phyloP scores from a whole-genome alignment of 1,140 invertebrate genomes.

The Archegozetes longisetosus region DNA sequence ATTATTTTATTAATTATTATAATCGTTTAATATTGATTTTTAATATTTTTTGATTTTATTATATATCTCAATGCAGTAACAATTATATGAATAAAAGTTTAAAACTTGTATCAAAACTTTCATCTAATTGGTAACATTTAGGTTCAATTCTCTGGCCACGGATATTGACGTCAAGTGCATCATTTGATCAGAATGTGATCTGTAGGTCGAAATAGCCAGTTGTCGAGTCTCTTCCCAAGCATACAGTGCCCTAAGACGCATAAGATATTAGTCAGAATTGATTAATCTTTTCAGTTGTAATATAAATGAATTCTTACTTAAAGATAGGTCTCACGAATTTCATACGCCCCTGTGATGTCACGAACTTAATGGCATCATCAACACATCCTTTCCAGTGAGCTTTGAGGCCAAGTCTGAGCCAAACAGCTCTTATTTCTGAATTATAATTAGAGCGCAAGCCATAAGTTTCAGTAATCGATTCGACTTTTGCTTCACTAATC shows the following conservation, averaged over 20 bases:
- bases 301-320: slow-evolving; percentile 26
- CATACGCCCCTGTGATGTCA: slow-evolving; percentile 68
- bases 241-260: slow-evolving; percentile 49
- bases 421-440: slow-evolving; percentile 53
- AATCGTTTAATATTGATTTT: no score
- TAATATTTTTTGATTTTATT: no score
- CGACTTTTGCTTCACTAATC: slow-evolving; percentile 39
- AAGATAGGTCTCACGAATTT: slow-evolving; percentile 76
- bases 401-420: slow-evolving; percentile 58
- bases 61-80: no score
- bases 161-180: slow-evolving; percentile 47
- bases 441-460: slow-evolving; percentile 48
- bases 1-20: no score
- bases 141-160: background rate
- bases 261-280: slow-evolving; percentile 7
- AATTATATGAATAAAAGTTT: no score
- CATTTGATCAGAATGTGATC: slow-evolving; percentile 51
- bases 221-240: slow-evolving; percentile 51
- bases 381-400: slow-evolving; percentile 48
- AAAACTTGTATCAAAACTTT: no score
- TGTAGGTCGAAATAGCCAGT: slow-evolving; percentile 52
- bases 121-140: no score
- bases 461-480: slow-evolving; percentile 47
- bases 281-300: slow-evolving; percentile 14
- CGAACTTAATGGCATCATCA: slow-evolving; percentile 48